Conservation (phyloP, 2,888 invertebrate genomes). For the Phanerotoma sp. region DNA sequence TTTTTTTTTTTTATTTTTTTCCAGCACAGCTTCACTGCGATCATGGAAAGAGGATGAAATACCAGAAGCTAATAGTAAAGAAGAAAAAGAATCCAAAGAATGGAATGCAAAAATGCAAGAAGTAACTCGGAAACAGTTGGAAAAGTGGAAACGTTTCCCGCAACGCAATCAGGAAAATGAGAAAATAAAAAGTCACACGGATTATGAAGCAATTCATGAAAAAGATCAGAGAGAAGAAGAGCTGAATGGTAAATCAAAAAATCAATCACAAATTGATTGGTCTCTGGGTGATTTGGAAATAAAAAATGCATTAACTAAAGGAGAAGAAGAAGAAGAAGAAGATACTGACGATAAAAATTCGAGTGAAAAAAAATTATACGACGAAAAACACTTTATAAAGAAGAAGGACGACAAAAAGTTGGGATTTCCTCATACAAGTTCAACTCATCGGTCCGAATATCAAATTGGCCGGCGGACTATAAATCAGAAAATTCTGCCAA, state of each 20-base stretch:
- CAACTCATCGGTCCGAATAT: conserved; percentile 4
- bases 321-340: too few species aligned
- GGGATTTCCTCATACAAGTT: too few species aligned
- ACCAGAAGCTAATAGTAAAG: conserved; percentile 12
- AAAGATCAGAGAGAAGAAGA: not conserved
- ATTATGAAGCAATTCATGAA: not conserved
- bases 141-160: not conserved
- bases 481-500: conserved; percentile 17
- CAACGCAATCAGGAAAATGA: not conserved
- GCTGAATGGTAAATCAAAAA: not conserved
- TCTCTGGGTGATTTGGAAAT: too few species aligned
- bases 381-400: too few species aligned
- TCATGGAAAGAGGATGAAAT: conserved; percentile 23
- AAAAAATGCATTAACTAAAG: too few species aligned
- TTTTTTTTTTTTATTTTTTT: conserved; percentile 22
- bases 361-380: too few species aligned
- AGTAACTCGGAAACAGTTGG: conserved; percentile 19
- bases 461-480: conserved; percentile 27
- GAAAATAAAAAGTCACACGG: not conserved
- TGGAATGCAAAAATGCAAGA: conserved; percentile 36
- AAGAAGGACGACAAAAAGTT: not conserved
- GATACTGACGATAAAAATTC: too few species aligned
- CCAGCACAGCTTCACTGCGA: too few species aligned
- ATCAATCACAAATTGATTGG: too few species aligned
- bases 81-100: conserved; percentile 21